These are phyloP conservation scores for Schizotus pectinicornis DNA, from an alignment of 2,888 invertebrate species.

Conservation along the genomic window DNA sequence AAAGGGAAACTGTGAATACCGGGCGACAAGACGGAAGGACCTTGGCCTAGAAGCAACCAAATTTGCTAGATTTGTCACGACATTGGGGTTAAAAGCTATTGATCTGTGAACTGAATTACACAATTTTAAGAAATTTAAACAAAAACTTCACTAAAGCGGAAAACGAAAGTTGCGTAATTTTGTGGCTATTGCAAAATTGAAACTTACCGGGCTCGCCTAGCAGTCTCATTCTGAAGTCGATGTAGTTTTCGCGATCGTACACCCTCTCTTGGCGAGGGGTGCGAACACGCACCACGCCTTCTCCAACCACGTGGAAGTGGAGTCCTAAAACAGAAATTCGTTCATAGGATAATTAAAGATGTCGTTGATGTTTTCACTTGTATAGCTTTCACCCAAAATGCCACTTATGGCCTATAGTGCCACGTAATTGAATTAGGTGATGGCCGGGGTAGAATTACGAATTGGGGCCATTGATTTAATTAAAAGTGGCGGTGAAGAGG, in stretches of 20 bases:
- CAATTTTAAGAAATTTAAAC: constrained; percentile 1
- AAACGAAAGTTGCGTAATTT: background rate
- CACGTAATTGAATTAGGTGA: too few species aligned
- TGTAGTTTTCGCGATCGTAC: constrained; percentile 92
- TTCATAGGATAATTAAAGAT: background rate
- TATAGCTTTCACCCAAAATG: background rate
- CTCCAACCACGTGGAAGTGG: constrained; percentile 93
- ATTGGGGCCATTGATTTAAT: too few species aligned
- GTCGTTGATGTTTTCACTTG: background rate
- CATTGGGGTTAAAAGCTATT: background rate
- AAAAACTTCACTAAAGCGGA: too few species aligned
- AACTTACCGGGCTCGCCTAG: constrained; percentile 81
- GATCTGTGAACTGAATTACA: background rate
- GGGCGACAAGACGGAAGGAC: constrained; percentile 83
- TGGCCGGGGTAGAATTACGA: too few species aligned
- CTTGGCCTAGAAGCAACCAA: constrained; percentile 67
- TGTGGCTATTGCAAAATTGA: background rate
- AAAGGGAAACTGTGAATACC: constrained; percentile 96
- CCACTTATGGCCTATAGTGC: too few species aligned
- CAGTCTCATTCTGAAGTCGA: constrained; percentile 91
- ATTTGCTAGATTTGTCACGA: constrained; percentile 6
- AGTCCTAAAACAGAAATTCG: constrained; percentile 67
- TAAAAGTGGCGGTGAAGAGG: too few species aligned
- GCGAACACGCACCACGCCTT: constrained; percentile 88
- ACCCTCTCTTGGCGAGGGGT: constrained; percentile 83